Conservation (phyloP, 2,113 vertebrate genomes). For the Triplophysa dalaica region DNA sequence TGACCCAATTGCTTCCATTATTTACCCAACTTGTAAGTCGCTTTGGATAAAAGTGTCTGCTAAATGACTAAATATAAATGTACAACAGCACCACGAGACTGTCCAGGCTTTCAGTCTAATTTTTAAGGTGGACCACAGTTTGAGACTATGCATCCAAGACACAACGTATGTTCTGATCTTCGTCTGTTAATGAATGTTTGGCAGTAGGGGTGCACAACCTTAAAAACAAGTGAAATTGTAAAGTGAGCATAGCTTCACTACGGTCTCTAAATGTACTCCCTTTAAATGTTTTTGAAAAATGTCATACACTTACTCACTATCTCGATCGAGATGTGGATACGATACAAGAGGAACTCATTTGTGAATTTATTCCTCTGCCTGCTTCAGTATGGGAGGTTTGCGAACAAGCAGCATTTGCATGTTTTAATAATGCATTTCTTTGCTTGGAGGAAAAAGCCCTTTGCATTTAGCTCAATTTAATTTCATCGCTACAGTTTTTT, state of each 20-base stretch:
- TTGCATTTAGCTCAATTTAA: slow-evolving; percentile 50
- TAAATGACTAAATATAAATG: too few relatives aligned
- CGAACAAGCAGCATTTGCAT: slow-evolving; percentile 58
- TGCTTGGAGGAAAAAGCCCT: slow-evolving; percentile 57
- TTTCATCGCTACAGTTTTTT: slow-evolving; percentile 24
- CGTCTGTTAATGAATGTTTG: slow-evolving; percentile 17
- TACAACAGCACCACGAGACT: too few relatives aligned
- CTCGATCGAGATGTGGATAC: neutral
- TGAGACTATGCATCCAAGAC: slow-evolving; percentile 1
- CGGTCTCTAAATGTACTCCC: too few relatives aligned
- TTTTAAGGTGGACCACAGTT: slow-evolving; percentile 10
- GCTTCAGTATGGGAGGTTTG: neutral
- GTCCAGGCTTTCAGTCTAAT: slow-evolving; percentile 16
- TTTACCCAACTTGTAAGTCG: too few relatives aligned
- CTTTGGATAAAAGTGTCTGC: too few relatives aligned
- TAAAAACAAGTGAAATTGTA: too few relatives aligned
- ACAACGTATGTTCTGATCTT: neutral
- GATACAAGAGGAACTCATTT: neutral
- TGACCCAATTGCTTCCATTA: too few relatives aligned
- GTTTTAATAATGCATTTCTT: slow-evolving; percentile 62
- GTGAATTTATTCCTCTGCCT: neutral
- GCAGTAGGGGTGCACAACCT: neutral
- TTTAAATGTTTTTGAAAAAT: too few relatives aligned
- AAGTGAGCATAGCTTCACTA: too few relatives aligned
- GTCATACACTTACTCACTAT: too few relatives aligned